Evolutionary conservation across 92 coral and sea anemone genomes (phyloP).

Genomic region (Anthopleura xanthogrammica): DNA sequence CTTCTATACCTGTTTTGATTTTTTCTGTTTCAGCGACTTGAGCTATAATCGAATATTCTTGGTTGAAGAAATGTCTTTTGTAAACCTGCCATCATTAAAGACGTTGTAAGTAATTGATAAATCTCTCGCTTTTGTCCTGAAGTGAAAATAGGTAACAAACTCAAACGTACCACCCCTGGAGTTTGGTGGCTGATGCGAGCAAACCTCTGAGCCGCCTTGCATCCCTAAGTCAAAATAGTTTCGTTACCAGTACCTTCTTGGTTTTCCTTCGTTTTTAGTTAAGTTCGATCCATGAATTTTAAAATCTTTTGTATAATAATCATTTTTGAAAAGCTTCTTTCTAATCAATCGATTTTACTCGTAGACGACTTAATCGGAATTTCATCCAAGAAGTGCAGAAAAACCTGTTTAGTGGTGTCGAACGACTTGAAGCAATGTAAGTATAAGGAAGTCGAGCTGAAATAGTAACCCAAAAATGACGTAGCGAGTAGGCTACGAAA

Average conservation of each 20-base stretch:
- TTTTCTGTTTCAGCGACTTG: constrained; percentile 25
- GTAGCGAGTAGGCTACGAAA: too few species aligned
- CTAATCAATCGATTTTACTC: background rate
- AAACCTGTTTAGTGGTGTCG: background rate
- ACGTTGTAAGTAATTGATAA: background rate
- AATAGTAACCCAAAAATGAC: too few species aligned
- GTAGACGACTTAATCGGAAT: background rate
- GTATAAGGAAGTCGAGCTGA: too few species aligned
- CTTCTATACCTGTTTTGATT: too few species aligned
- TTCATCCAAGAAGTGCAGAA: background rate
- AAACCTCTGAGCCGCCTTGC: too few species aligned
- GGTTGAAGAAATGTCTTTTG: background rate
- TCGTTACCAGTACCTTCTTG: too few species aligned
- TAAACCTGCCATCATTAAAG: background rate
- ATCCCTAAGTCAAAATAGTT: too few species aligned
- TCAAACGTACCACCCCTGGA: background rate
- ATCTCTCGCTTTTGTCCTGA: background rate
- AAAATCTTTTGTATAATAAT: background rate
- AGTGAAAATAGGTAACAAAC: background rate
- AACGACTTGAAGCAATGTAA: background rate
- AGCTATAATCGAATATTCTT: constrained; percentile 23
- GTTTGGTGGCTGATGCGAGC: too few species aligned
- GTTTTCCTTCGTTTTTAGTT: too few species aligned
- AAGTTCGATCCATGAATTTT: too few species aligned
- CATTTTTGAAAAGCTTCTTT: background rate